Conservation (phyloP, 2,797 vertebrate genomes). For the Rhabdophis nuchalis region DNA sequence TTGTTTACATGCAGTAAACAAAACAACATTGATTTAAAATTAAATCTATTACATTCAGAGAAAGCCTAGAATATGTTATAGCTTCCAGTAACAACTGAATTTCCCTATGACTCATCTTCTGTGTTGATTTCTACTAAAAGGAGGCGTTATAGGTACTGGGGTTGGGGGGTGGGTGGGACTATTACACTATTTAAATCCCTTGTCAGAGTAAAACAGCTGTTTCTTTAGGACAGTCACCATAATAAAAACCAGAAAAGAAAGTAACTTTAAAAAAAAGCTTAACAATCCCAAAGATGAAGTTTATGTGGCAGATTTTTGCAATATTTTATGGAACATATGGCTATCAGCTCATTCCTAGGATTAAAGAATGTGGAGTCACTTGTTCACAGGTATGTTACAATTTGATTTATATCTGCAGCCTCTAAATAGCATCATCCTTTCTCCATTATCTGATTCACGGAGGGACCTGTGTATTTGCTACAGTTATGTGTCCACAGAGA, state of each 20-base stretch:
- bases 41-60: slow-evolving; percentile 25
- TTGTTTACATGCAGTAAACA: too few species aligned
- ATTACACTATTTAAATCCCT: slow-evolving; percentile 48
- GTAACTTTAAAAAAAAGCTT: background rate
- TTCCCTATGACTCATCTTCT: slow-evolving; percentile 23
- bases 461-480: background rate
- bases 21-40: slow-evolving; percentile 9
- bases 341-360: slow-evolving; percentile 60
- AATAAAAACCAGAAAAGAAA: background rate
- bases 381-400: slow-evolving; percentile 71
- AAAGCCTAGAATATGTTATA: background rate
- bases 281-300: slow-evolving; percentile 43
- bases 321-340: slow-evolving; percentile 52
- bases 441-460: slow-evolving; percentile 8
- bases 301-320: slow-evolving; percentile 47
- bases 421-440: slow-evolving; percentile 8
- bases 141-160: slow-evolving; percentile 48
- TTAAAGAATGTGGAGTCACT: slow-evolving; percentile 65
- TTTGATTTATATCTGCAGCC: slow-evolving; percentile 36
- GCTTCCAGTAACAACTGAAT: slow-evolving; percentile 15
- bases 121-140: slow-evolving; percentile 40
- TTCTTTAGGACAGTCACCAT: background rate
- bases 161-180: slow-evolving; percentile 55
- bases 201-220: slow-evolving; percentile 56
- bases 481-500: background rate